Conservation (phyloP, 2,113 vertebrate genomes). For the Macquaria ambigua region DNA sequence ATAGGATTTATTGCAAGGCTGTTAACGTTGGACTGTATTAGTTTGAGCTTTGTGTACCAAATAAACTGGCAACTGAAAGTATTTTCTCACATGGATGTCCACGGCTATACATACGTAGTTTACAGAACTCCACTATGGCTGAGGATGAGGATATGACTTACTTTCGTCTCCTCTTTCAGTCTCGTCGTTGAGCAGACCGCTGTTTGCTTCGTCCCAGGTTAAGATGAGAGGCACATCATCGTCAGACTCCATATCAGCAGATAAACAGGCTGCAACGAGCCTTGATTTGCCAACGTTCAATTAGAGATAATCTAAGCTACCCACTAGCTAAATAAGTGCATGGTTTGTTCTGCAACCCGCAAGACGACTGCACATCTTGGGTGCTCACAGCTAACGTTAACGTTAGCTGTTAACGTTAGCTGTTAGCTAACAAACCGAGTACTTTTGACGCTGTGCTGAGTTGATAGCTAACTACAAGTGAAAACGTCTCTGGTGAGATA, state of each 20-base stretch:
- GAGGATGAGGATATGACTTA: slow-evolving; percentile 76
- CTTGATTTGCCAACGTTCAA: background rate
- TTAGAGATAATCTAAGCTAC: background rate
- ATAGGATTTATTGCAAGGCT: background rate
- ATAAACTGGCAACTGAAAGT: background rate
- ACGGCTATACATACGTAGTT: background rate
- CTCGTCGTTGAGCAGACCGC: slow-evolving; percentile 80
- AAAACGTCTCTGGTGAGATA: background rate
- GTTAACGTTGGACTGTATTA: background rate
- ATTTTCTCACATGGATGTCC: background rate
- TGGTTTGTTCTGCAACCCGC: background rate
- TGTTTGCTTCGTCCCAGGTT: slow-evolving; percentile 91
- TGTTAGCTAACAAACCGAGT: slow-evolving; percentile 5
- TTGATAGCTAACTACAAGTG: background rate
- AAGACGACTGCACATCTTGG: slow-evolving; percentile 44
- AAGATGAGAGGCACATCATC: slow-evolving; percentile 95
- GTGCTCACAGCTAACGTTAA: background rate
- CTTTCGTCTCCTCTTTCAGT: slow-evolving; percentile 87
- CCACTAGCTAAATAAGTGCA: slow-evolving; percentile 15
- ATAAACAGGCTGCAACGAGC: slow-evolving; percentile 7
- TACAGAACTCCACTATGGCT: background rate
- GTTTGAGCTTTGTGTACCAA: background rate
- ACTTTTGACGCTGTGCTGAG: slow-evolving; percentile 3
- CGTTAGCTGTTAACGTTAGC: slow-evolving; percentile 6
- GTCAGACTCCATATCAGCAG: slow-evolving; percentile 85